phyloP scores from a whole-genome alignment of 2,113 vertebrate genomes.

The Chaetodon auriga region DNA sequence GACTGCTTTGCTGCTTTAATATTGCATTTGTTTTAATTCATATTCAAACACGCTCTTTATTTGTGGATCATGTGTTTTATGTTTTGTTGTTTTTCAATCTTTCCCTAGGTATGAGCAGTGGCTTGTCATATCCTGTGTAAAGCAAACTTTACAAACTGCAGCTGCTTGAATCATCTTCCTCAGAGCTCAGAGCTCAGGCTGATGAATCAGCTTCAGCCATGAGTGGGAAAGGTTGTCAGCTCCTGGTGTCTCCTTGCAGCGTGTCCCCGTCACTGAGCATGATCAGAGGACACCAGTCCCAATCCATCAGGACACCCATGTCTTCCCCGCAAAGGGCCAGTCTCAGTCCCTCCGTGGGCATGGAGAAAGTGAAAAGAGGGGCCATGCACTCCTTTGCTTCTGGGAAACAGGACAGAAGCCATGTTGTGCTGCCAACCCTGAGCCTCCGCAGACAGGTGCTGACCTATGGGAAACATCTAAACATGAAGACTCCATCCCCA shows the following conservation, averaged over 20 bases:
- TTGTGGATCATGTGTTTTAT: not conserved
- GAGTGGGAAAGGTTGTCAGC: conserved; percentile 83
- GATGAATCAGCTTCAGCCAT: conserved; percentile 60
- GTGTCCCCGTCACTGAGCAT: conserved; percentile 75
- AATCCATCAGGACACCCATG: conserved; percentile 76
- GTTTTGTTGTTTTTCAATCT: conserved; percentile 11
- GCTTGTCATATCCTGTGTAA: not conserved
- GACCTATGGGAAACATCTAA: conserved; percentile 74
- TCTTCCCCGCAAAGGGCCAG: conserved; percentile 50
- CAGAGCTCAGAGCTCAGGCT: not conserved
- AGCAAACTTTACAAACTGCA: not conserved
- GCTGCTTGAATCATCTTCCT: not conserved
- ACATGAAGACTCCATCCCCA: conserved; percentile 40
- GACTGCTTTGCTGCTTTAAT: conserved; percentile 7
- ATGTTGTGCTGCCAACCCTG: conserved; percentile 71
- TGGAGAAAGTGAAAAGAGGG: conserved; percentile 37
- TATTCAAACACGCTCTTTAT: not conserved
- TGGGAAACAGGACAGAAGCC: conserved; percentile 50
- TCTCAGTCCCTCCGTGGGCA: conserved; percentile 26
- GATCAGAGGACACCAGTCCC: conserved; percentile 77
- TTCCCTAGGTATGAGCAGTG: conserved; percentile 34
- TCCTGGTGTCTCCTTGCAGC: conserved; percentile 79
- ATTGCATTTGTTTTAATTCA: not conserved
- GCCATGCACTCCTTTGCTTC: conserved; percentile 24
- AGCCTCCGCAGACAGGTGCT: conserved; percentile 81